phyloP scores from a whole-genome alignment of 2,888 invertebrate species.

The Macropis europaea region DNA sequence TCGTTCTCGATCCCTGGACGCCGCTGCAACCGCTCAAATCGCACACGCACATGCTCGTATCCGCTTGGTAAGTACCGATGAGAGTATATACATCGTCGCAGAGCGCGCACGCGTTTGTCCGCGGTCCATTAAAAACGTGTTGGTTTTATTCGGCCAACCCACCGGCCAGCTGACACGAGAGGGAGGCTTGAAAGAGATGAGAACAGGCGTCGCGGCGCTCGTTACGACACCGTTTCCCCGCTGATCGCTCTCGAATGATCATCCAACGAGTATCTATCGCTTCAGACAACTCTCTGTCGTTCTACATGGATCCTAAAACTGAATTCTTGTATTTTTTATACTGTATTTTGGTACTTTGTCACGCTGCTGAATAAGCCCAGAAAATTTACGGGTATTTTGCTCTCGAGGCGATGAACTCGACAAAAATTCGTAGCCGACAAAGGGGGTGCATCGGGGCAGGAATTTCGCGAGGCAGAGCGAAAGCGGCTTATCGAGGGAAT shows the following conservation, averaged over 20 bases:
- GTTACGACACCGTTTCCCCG: slow-evolving; percentile 38
- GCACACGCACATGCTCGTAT: neutral
- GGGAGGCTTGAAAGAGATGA: slow-evolving; percentile 42
- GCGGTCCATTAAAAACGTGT: slow-evolving; percentile 72
- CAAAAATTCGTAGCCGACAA: no score
- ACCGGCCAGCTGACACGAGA: slow-evolving; percentile 45
- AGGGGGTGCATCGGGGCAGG: no score
- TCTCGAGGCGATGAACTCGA: no score
- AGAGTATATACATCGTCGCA: slow-evolving; percentile 3
- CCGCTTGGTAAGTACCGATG: neutral
- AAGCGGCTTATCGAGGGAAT: no score
- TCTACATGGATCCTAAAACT: neutral
- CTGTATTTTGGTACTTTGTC: no score
- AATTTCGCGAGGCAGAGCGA: no score
- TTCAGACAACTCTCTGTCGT: neutral
- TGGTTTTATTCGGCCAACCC: slow-evolving; percentile 66
- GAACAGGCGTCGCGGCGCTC: slow-evolving; percentile 38
- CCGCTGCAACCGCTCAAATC: slow-evolving; percentile 23
- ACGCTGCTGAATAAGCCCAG: neutral
- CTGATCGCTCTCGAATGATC: slow-evolving; percentile 25
- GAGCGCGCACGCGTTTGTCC: slow-evolving; percentile 62
- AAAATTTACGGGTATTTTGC: neutral
- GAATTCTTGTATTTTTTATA: neutral
- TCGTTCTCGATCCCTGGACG: slow-evolving; percentile 41
- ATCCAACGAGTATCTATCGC: neutral